Evolutionary conservation across 2,797 vertebrate genomes (phyloP), one percentile per base, ranked within the genome.

Genomic region (Periophthalmus magnuspinnatus): DNA sequence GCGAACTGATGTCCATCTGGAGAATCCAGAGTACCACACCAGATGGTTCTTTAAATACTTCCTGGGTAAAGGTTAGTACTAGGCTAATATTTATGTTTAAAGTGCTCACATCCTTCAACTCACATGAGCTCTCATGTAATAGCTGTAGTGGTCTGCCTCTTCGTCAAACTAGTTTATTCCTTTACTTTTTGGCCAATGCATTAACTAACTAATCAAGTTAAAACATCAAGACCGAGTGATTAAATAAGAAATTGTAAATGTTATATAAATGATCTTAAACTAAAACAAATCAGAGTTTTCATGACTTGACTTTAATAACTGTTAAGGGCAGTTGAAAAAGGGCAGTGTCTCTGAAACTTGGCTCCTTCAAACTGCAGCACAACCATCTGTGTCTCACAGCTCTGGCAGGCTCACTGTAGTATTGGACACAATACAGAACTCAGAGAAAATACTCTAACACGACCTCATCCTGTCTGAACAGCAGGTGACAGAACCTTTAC

Each of bases 21-120:
- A 99, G 92, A 99, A 99, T 86, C 97, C 98, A 6, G 98, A 99
- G 74, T 99, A 97, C 92, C 97, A 99, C 86, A 99, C 98, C 81
- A 95, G 98, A 93, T 99, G 98, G 98, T 99, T 97, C 89, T 98
- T 99, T 89, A 99, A 96, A 86, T 99, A 99, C 90, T 99, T 99
- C 87, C 93, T 99, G 87, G 98, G 98, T 89, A 99, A 99, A 98
- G 98, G 98, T 99, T 92, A 79, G 70, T 72, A 80, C 83, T 69
- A 45, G 78, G 71, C 19, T 59, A 62, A 66, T 74, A 67, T 71
- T 52, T 80, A 45, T 50, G 45, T 73, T 76, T 69, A n/a, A 72
- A 50, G 14, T 34, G 67, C 32, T 64, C 48, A 54, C 32, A 66
- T 55, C 28, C 24, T 38, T 65, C 41, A 28, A 2, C 16, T 47